These are phyloP conservation scores for Hemaris fuciformis DNA, from an alignment of 2,888 invertebrate genomes.

Conservation along the genomic window DNA sequence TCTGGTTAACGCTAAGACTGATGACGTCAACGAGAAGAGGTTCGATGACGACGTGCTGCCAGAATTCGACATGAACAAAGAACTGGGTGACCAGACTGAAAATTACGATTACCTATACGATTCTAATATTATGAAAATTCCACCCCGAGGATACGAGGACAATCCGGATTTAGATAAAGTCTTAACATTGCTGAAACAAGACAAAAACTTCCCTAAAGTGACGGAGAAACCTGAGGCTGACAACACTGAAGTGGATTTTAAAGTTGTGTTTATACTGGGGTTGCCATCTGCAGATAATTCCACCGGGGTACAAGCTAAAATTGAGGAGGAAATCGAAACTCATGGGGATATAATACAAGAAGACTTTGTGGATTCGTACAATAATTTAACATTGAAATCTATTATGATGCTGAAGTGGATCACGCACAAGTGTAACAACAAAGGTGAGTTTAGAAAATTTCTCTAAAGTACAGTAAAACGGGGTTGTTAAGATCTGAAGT, in stretches of 20 bases:
- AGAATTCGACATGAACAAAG: constrained; percentile 72
- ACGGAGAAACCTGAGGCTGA: constrained; percentile 27
- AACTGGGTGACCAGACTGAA: constrained; percentile 51
- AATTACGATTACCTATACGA: constrained; percentile 61
- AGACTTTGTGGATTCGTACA: constrained; percentile 90
- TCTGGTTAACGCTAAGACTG: constrained; percentile 45
- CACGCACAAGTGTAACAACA: constrained; percentile 83
- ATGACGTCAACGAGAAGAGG: constrained; percentile 51
- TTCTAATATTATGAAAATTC: constrained; percentile 73
- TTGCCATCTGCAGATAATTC: constrained; percentile 79
- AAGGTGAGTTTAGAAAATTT: constrained; percentile 50
- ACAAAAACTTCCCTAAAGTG: constrained; percentile 44
- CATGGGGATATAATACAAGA: constrained; percentile 92
- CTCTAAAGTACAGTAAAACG: no score
- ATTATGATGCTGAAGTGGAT: constrained; percentile 93
- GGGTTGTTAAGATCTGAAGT: no score
- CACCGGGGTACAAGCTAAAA: constrained; percentile 82
- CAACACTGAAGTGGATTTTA: constrained; percentile 51
- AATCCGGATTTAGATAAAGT: constrained; percentile 51
- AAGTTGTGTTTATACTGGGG: constrained; percentile 81
- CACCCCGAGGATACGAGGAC: constrained; percentile 63
- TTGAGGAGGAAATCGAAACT: constrained; percentile 84
- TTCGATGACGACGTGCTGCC: constrained; percentile 62
- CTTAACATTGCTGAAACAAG: constrained; percentile 45
- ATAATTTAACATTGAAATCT: constrained; percentile 92